These are phyloP conservation scores for Donacobius atricapilla DNA, from an alignment of 2,113 vertebrate genomes.

Conservation along the genomic window DNA sequence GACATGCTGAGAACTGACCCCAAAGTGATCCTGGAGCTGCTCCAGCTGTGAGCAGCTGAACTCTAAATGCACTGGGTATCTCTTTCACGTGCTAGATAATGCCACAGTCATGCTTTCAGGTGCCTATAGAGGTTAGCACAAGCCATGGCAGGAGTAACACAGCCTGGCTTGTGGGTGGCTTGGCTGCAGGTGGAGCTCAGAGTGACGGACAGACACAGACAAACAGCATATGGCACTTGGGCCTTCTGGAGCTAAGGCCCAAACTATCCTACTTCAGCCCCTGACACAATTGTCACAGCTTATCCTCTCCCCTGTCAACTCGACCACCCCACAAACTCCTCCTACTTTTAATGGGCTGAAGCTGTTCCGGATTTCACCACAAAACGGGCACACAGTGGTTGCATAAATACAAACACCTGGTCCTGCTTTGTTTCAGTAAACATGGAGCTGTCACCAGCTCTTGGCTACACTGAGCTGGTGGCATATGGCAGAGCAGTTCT, in stretches of 20 bases:
- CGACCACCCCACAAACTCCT: background rate
- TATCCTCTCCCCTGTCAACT: background rate
- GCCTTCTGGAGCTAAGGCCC: background rate
- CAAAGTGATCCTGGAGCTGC: background rate
- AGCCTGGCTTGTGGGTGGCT: background rate
- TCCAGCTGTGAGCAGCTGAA: background rate
- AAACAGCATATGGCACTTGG: background rate
- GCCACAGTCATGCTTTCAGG: background rate
- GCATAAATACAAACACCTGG: background rate
- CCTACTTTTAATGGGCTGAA: background rate
- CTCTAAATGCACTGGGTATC: background rate
- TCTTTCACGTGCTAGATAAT: background rate
- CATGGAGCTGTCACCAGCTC: background rate
- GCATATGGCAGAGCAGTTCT: background rate
- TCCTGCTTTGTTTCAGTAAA: background rate
- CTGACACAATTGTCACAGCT: background rate
- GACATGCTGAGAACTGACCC: background rate
- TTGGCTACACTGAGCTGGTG: background rate
- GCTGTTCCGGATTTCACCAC: background rate
- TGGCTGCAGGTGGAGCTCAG: background rate
- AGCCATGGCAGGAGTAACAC: background rate
- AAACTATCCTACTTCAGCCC: background rate
- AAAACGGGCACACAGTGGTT: background rate
- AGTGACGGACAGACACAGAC: background rate
- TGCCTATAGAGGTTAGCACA: background rate